Conservation (phyloP, 2,113 vertebrate genomes). For the Neopipo cinnamomea region DNA sequence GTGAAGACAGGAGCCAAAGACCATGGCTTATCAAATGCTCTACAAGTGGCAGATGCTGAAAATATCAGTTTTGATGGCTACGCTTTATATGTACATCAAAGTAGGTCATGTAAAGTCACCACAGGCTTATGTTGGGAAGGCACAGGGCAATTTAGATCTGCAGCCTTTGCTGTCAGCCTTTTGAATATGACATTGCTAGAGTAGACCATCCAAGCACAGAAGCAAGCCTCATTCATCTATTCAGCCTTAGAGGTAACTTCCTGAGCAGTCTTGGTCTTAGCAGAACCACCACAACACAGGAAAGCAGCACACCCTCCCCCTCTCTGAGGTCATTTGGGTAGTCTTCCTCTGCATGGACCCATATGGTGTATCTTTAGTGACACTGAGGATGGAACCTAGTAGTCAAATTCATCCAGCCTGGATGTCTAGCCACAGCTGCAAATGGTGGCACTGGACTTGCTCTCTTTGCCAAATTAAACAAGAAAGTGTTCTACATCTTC, state of each 20-base stretch:
- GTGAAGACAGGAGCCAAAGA: not conserved
- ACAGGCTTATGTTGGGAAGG: not conserved
- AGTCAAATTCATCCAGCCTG: not conserved
- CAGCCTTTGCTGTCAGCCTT: not conserved
- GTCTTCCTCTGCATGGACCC: not conserved
- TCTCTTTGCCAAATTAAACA: not conserved
- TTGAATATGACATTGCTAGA: not conserved
- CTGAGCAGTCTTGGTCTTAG: not conserved
- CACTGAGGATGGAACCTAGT: not conserved
- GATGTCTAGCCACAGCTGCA: not conserved
- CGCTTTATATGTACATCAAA: not conserved
- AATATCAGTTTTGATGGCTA: not conserved
- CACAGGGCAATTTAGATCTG: not conserved
- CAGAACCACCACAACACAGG: not conserved
- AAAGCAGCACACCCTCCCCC: not conserved
- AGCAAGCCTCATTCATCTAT: not conserved
- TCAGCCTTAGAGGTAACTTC: not conserved
- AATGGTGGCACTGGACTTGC: not conserved
- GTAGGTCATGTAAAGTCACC: not conserved
- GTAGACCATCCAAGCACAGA: not conserved
- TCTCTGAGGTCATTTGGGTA: not conserved
- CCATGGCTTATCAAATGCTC: not conserved
- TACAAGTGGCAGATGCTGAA: accelerated
- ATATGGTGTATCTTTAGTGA: not conserved
- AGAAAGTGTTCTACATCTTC: not conserved